Base-by-base conservation (phyloP, 1,140 invertebrate species). In the Sesamia nonagrioides region DNA sequence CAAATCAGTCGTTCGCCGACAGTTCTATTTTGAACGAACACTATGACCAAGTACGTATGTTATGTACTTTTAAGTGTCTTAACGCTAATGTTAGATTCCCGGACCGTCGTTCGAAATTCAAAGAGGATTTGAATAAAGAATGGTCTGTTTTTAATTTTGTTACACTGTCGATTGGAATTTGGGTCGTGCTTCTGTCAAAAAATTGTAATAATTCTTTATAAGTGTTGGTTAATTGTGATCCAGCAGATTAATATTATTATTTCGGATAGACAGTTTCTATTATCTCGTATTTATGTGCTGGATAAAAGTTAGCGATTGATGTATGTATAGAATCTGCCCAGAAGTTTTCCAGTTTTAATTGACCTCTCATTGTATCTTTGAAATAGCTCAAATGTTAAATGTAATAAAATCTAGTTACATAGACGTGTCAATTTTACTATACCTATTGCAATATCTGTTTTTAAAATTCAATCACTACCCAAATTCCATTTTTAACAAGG, bases 51-150 rank as follows among this genome's bases (percentile, higher is more conserved):
- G 50, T 40, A 68, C 50, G 52, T 78, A 71, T 58, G 40, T 75
- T 69, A 52, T 58, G 61, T 80, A 60, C 54, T 78, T 63, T 56
- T 74, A 78, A 81, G 80, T 81, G 80, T 78, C 76, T 75, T 81
- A 78, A 52, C 68, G 74, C 40, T 50, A 75, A 75, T 33, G 13
- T 68, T 75, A 63, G 58, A 58, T 75, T 75, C 54, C 37, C 58
- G 27, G 40, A 0, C 73, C 73, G 40, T 42, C 54, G 21, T 69
- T 69, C 40, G 37, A 15, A 40, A 63, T 50, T 69, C 42, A 15
- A 48, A 27, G 42, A 74, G 37, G 71, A 42, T 56, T 74, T 54
- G 18, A 74, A 13, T 54, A 54, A 60, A 60, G 18, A 37, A 21
- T 75, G 58, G 73, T 61, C 56, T 50, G 58, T 61, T 63, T 35